Conservation (phyloP, 2,888 invertebrate genomes). For the Coenonympha arcania region DNA sequence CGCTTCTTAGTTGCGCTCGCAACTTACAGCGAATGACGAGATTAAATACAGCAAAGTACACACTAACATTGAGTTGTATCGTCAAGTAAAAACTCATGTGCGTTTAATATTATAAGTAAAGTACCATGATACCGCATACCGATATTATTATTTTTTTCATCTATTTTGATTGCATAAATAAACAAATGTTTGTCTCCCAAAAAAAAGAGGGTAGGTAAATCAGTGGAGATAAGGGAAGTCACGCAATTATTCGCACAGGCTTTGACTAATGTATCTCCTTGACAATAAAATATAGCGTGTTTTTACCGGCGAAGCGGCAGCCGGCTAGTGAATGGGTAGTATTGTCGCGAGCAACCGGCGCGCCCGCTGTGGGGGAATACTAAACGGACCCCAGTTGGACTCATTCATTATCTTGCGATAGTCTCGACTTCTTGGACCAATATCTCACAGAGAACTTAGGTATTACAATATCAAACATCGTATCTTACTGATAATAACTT, state of each 20-base stretch:
- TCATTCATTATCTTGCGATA: constrained; percentile 55
- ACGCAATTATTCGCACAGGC: constrained; percentile 60
- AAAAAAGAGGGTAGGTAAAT: constrained; percentile 7
- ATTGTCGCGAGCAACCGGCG: constrained; percentile 63
- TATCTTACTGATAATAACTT: constrained; percentile 1
- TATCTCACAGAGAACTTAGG: constrained; percentile 22
- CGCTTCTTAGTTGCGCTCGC: constrained; percentile 27
- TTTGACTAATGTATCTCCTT: constrained; percentile 69
- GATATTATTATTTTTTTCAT: background rate
- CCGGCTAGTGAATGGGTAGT: constrained; percentile 57
- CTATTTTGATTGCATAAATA: background rate
- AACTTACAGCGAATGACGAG: constrained; percentile 25
- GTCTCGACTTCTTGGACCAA: constrained; percentile 34
- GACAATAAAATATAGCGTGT: constrained; percentile 68
- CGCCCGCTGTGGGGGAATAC: constrained; percentile 64
- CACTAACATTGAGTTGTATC: constrained; percentile 17
- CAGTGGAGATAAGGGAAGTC: constrained; percentile 38
- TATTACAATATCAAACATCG: too few species aligned
- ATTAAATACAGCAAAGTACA: constrained; percentile 29
- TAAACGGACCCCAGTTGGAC: constrained; percentile 53
- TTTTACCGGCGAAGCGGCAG: constrained; percentile 55
- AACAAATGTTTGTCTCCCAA: background rate
- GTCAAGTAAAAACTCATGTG: constrained; percentile 12
- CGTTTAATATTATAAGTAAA: background rate
- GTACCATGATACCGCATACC: background rate